Conservation (phyloP, 1,140 invertebrate genomes). For the Vollenhovia emeryi region DNA sequence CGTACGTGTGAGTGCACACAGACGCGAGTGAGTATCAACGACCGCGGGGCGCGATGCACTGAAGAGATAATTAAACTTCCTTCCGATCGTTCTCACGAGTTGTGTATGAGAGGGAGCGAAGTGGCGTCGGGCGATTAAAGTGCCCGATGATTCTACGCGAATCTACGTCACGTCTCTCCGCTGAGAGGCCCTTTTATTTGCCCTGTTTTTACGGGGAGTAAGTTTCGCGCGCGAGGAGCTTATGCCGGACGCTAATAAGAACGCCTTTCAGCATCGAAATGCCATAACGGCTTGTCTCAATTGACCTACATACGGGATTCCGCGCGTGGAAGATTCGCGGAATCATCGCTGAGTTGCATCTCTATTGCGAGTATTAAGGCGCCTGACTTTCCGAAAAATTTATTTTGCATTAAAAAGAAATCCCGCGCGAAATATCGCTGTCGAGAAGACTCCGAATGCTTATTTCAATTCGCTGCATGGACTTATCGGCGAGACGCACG, state of each 20-base stretch:
- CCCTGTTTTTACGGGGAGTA: not conserved
- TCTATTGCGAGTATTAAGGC: not conserved
- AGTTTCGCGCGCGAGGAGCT: not conserved
- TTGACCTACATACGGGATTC: conserved; percentile 18
- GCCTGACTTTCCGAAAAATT: not conserved
- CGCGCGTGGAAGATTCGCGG: not conserved
- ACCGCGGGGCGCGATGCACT: conserved; percentile 65
- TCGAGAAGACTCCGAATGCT: not conserved
- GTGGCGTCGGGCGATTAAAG: conserved; percentile 27
- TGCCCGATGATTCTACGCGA: conserved; percentile 17
- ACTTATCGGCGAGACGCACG: not conserved
- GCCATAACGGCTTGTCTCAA: not conserved
- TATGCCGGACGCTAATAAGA: not conserved
- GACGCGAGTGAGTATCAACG: conserved; percentile 67
- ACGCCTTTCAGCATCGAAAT: not conserved
- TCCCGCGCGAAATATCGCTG: not conserved
- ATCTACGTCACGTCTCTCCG: not conserved
- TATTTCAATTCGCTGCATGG: conserved; percentile 23
- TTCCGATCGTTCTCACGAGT: conserved; percentile 65
- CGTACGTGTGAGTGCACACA: not conserved
- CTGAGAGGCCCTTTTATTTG: not conserved
- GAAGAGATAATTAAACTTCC: conserved; percentile 77
- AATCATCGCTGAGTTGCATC: not conserved
- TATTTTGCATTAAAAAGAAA: not conserved
- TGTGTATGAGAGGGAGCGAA: conserved; percentile 53